Conservation (phyloP, 2,797 vertebrate genomes). For the Xyrichtys novacula region DNA sequence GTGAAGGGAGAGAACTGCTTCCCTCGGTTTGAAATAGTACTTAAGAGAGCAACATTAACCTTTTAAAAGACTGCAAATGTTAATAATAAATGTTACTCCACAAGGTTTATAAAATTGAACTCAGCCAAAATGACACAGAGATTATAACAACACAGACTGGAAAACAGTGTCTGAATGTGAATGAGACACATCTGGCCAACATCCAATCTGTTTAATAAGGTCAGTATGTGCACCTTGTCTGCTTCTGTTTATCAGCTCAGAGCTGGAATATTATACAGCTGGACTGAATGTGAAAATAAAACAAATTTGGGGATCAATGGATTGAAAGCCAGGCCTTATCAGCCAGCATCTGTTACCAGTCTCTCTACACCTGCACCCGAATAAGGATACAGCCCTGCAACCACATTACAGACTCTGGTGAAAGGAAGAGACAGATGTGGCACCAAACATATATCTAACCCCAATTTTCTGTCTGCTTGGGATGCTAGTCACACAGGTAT, state of each 20-base stretch:
- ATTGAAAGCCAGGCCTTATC: neutral
- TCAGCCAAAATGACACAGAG: no score
- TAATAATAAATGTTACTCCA: neutral
- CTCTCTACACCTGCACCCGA: neutral
- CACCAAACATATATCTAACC: neutral
- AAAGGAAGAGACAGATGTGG: neutral
- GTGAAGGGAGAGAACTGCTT: no score
- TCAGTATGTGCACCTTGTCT: neutral
- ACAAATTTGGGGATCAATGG: neutral
- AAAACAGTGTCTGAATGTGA: neutral
- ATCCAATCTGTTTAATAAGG: conserved; percentile 3
- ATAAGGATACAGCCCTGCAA: conserved; percentile 12
- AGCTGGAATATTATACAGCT: neutral
- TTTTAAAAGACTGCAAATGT: neutral
- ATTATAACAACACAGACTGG: neutral
- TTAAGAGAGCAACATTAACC: no score
- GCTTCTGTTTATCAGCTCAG: conserved; percentile 1
- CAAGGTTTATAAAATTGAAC: neutral
- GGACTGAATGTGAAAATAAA: conserved; percentile 1
- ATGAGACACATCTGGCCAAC: conserved; percentile 3
- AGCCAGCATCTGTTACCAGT: conserved; percentile 2
- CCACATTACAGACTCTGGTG: neutral
- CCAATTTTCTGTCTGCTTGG: conserved; percentile 13
- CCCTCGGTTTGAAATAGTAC: no score
- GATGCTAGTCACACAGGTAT: conserved; percentile 14